phyloP scores from a whole-genome alignment of 37 sponge, comb jelly and placozoan species.

The Haliclona indistincta region DNA sequence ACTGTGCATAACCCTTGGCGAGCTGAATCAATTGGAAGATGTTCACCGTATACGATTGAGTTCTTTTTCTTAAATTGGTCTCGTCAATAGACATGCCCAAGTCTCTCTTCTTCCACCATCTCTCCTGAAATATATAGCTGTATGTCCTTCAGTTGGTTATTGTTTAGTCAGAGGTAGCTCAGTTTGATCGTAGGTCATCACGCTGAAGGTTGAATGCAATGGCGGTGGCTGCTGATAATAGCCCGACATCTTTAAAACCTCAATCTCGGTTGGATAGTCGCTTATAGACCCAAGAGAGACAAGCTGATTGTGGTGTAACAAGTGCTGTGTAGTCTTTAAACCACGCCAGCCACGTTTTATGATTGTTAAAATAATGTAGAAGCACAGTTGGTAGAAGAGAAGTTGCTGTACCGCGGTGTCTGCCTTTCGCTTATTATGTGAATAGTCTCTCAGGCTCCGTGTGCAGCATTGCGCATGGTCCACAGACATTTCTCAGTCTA shows the following conservation, averaged over 20 bases:
- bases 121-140: conserved; percentile 41
- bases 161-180: conserved; percentile 43
- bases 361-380: conserved; percentile 36
- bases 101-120: not conserved
- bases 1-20: too few species aligned
- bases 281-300: conserved; percentile 45
- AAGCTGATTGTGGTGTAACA: conserved; percentile 65
- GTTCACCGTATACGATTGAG: too few species aligned
- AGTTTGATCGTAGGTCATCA: too few species aligned
- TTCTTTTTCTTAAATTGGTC: too few species aligned
- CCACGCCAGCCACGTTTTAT: conserved; percentile 63
- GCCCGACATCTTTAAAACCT: conserved; percentile 55
- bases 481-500: too few species aligned
- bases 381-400: too few species aligned
- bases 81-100: too few species aligned
- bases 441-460: too few species aligned
- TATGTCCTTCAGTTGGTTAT: conserved; percentile 58
- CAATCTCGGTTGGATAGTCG: conserved; percentile 65
- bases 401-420: too few species aligned
- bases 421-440: too few species aligned
- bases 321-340: conserved; percentile 66
- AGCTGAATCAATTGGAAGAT: too few species aligned
- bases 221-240: conserved; percentile 54
- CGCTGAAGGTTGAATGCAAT: conserved; percentile 5
- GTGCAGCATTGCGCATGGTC: too few species aligned